Percentiles rank a stretch among this genome's conserved stretches.
Conservation (phyloP, 2,888 invertebrate genomes). For the Meganola albula region DNA sequence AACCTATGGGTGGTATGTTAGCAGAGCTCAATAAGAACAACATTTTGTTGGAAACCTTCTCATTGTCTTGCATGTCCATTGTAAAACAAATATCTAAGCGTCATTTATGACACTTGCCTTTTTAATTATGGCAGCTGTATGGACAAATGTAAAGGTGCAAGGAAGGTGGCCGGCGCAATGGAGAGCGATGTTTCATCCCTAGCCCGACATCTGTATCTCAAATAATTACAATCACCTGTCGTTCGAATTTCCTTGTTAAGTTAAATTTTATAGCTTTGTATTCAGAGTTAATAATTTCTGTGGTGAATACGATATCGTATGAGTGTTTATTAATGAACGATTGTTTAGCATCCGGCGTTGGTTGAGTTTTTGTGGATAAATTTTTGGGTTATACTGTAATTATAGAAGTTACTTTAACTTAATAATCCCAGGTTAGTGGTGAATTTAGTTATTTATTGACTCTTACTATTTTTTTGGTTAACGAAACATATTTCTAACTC, state of each 20-base stretch:
- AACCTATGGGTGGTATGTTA: slow-evolving; percentile 43
- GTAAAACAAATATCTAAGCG: slow-evolving; percentile 49
- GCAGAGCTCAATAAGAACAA: slow-evolving; percentile 26
- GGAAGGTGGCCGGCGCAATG: slow-evolving; percentile 30
- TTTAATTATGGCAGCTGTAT: slow-evolving; percentile 54
- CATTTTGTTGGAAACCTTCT: slow-evolving; percentile 29
- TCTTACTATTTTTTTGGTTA: too few relatives aligned
- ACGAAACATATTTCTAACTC: too few relatives aligned
- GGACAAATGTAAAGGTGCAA: slow-evolving; percentile 31
- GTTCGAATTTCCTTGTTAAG: slow-evolving; percentile 33
- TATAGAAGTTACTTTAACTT: too few relatives aligned
- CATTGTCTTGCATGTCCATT: slow-evolving; percentile 46
- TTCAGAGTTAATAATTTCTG: slow-evolving; percentile 22
- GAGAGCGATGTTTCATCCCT: slow-evolving; percentile 31
- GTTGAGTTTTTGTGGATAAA: slow-evolving; percentile 7
- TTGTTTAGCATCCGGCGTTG: slow-evolving; percentile 19
- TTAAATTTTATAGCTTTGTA: slow-evolving; percentile 23
- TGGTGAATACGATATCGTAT: slow-evolving; percentile 20
- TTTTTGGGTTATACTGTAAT: too few relatives aligned
- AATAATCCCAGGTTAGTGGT: slow-evolving; percentile 10
- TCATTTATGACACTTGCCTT: slow-evolving; percentile 60
- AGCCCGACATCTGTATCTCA: slow-evolving; percentile 41
- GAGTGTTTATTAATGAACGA: slow-evolving; percentile 21
- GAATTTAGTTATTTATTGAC: slow-evolving; percentile 8
- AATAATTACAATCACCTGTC: slow-evolving; percentile 60